These are phyloP conservation scores for Hippocampus comes DNA, from an alignment of 2,113 vertebrate species.

Conservation along the genomic window DNA sequence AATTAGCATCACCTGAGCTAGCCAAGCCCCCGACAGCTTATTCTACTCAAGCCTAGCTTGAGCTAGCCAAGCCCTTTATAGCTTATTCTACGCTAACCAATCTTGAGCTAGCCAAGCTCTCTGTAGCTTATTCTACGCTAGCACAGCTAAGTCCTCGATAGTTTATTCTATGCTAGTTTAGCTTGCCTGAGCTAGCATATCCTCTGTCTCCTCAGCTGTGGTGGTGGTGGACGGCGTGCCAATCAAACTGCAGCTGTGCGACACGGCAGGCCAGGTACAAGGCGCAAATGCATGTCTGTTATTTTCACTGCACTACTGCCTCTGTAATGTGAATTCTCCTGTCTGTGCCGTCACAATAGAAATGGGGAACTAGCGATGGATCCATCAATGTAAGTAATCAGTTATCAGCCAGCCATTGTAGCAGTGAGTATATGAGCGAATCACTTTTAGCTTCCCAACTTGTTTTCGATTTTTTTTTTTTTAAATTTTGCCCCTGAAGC, in stretches of 20 bases:
- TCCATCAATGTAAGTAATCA: slow-evolving; percentile 56
- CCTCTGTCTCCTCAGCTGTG: slow-evolving; percentile 66
- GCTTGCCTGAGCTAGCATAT: not conserved
- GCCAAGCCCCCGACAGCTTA: too few relatives aligned
- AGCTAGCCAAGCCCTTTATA: too few relatives aligned
- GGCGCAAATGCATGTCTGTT: too few relatives aligned
- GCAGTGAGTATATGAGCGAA: too few relatives aligned
- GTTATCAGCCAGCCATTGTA: too few relatives aligned
- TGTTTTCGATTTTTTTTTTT: not conserved
- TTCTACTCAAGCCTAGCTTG: too few relatives aligned
- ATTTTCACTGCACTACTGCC: not conserved
- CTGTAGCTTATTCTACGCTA: too few relatives aligned
- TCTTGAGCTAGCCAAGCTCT: too few relatives aligned
- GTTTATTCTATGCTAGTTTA: not conserved
- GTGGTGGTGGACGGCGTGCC: slow-evolving; percentile 88
- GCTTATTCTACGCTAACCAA: too few relatives aligned
- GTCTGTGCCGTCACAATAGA: slow-evolving; percentile 24
- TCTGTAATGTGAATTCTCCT: not conserved
- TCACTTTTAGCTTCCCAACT: not conserved
- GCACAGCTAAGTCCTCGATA: too few relatives aligned
- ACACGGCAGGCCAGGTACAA: slow-evolving; percentile 85
- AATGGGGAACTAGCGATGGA: slow-evolving; percentile 60
- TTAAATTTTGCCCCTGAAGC: too few relatives aligned
- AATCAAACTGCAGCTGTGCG: slow-evolving; percentile 87
- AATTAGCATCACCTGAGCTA: too few relatives aligned